Evolutionary conservation across 2,888 invertebrate genomes (phyloP), one percentile per base, ranked within the genome.

Genomic region (Rhopalosiphum nymphaeae): DNA sequence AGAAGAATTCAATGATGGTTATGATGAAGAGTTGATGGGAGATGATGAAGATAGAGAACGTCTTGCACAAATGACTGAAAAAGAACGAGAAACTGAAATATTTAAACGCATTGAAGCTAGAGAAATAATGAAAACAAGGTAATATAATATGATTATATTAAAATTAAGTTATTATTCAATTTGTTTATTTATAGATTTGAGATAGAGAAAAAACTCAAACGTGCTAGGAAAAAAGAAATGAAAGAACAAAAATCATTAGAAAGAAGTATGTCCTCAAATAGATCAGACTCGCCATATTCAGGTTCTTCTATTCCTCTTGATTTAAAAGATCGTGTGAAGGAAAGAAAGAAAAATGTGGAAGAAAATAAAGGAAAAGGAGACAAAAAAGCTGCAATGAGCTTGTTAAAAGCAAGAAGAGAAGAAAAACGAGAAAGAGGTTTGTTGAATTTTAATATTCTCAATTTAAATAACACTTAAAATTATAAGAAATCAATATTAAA

Each of bases 11-110:
- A 98, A 99, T 96, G 99, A 99, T 96, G 99, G 99, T 95, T 99
- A 98, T 95, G 99, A 99, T 96, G 99, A 99, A 95, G 98, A 99
- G 96, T 97, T 99, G 56, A 99, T 99, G 98, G 99, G 99, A 0
- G 99, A 99, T 96, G 99, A 98, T 94, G 99, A 98, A 95, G 99
- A 99, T 96, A 97, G 98, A 95, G 98, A 98, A 2, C 96, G 98
- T 0, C 96, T 99, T 88, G 98, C 98, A 26, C 97, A 98, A 95
- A 97, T 99, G 97, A 99, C 99, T 0, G 99, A 99, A 96, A 99
- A 99, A 95, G 99, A 99, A 96, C 96, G 99, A 87, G 99, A 99
- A 96, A 98, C 99, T 94, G 99, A 99, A 96, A 98, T 99, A 95
- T 99, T 98, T 96, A 99, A 99, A 96, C 97, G 99, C 92, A 98